Conservation (phyloP, 2,888 invertebrate genomes). For the Pollenia griseotomentosa region DNA sequence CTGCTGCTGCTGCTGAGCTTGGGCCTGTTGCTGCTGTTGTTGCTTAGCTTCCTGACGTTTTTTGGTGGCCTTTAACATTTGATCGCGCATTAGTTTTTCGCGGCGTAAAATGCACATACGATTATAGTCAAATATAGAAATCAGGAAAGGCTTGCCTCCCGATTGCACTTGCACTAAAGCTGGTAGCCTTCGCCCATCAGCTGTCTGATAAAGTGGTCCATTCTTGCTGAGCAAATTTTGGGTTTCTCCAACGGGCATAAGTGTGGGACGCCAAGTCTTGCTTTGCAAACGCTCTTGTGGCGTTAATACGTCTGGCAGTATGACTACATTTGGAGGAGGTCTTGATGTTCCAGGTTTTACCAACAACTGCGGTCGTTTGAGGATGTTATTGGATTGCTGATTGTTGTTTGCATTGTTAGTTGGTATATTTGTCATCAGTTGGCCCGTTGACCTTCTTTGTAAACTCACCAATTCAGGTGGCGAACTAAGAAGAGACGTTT, state of each 20-base stretch:
- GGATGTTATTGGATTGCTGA: slow-evolving; percentile 66
- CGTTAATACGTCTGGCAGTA: slow-evolving; percentile 82
- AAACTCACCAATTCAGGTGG: slow-evolving; percentile 87
- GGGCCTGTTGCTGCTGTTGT: slow-evolving; percentile 73
- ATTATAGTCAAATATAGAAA: slow-evolving; percentile 91
- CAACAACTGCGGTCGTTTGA: slow-evolving; percentile 75
- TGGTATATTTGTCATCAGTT: slow-evolving; percentile 66
- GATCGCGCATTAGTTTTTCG: slow-evolving; percentile 87
- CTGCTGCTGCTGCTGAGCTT: slow-evolving; percentile 70
- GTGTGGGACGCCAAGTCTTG: slow-evolving; percentile 89
- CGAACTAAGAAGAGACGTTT: slow-evolving; percentile 79
- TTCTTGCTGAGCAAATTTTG: slow-evolving; percentile 79
- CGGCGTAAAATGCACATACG: slow-evolving; percentile 90
- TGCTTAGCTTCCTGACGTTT: slow-evolving; percentile 74
- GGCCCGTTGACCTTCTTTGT: slow-evolving; percentile 82
- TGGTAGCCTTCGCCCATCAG: slow-evolving; percentile 86
- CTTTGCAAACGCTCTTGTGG: slow-evolving; percentile 84
- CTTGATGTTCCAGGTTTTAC: slow-evolving; percentile 73
- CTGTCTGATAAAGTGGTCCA: slow-evolving; percentile 85
- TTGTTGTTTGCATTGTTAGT: slow-evolving; percentile 31
- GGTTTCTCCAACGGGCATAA: slow-evolving; percentile 87
- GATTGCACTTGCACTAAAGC: slow-evolving; percentile 90
- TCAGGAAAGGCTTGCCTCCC: slow-evolving; percentile 91
- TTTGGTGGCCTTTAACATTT: slow-evolving; percentile 83
- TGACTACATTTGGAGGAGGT: slow-evolving; percentile 81